These are phyloP conservation scores for Lampropteryx suffumata DNA, from an alignment of 2,888 invertebrate species.

Conservation along the genomic window DNA sequence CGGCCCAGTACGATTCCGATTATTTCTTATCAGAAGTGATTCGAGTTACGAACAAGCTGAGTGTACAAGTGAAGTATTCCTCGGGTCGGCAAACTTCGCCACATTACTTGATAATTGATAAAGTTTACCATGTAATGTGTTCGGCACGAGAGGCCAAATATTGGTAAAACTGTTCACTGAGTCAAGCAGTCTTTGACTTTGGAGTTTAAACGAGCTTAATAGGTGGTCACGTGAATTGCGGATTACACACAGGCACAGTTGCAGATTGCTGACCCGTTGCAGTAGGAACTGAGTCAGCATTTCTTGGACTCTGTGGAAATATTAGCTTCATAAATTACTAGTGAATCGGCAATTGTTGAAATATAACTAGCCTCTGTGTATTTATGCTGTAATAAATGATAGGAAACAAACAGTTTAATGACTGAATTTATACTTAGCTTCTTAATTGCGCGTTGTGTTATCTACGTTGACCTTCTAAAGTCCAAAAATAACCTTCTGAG, in stretches of 20 bases:
- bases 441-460: slow-evolving; percentile 1
- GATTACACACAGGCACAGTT: slow-evolving; percentile 55
- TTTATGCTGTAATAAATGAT: slow-evolving; percentile 1
- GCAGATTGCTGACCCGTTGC: slow-evolving; percentile 37
- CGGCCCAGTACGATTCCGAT: slow-evolving; percentile 37
- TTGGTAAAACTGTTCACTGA: slow-evolving; percentile 61
- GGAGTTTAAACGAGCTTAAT: slow-evolving; percentile 53
- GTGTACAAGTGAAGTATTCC: slow-evolving; percentile 59
- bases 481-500: not conserved
- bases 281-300: slow-evolving; percentile 25
- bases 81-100: slow-evolving; percentile 54
- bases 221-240: slow-evolving; percentile 51
- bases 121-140: slow-evolving; percentile 60
- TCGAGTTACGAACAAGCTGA: slow-evolving; percentile 47
- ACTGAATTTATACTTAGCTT: slow-evolving; percentile 1
- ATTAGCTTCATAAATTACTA: slow-evolving; percentile 16
- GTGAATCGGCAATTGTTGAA: slow-evolving; percentile 8
- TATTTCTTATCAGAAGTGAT: slow-evolving; percentile 52
- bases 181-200: slow-evolving; percentile 42
- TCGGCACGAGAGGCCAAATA: slow-evolving; percentile 52
- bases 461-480: not conserved
- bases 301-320: slow-evolving; percentile 23
- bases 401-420: slow-evolving; percentile 2
- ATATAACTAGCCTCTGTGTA: not conserved
- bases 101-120: slow-evolving; percentile 77